Conservation (phyloP, 2,113 vertebrate genomes). For the Dasyprocta punctata region DNA sequence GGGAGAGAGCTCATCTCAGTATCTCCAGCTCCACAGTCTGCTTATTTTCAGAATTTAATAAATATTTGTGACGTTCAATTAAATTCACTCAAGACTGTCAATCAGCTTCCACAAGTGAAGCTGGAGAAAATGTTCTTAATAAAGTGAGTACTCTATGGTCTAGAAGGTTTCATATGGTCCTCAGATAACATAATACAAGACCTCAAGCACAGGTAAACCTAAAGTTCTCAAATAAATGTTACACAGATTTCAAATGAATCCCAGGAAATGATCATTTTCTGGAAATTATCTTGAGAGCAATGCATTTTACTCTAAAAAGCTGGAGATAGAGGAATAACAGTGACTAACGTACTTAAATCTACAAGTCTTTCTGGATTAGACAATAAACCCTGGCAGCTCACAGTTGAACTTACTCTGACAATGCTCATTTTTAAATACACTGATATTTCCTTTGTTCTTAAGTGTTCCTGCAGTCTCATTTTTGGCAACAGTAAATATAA, state of each 20-base stretch:
- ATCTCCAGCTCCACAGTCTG: not conserved
- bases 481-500: conserved; percentile 15
- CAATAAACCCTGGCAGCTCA: conserved; percentile 43
- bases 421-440: conserved; percentile 39
- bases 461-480: not conserved
- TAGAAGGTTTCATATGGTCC: not conserved
- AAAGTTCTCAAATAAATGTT: conserved; percentile 34
- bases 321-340: not conserved
- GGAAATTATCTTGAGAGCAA: conserved; percentile 20
- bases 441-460: conserved; percentile 55
- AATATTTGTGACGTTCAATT: conserved; percentile 14
- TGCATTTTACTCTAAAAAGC: conserved; percentile 33
- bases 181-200: not conserved
- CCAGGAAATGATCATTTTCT: not conserved
- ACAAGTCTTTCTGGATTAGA: conserved; percentile 34
- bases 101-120: not conserved
- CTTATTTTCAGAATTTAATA: not conserved
- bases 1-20: not conserved
- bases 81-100: conserved; percentile 45
- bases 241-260: not conserved
- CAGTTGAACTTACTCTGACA: conserved; percentile 9
- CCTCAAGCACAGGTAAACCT: not conserved
- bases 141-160: not conserved
- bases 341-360: conserved; percentile 3
- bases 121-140: not conserved